phyloP scores from a whole-genome alignment of 2,797 vertebrate species.

The Artibeus jamaicensis region DNA sequence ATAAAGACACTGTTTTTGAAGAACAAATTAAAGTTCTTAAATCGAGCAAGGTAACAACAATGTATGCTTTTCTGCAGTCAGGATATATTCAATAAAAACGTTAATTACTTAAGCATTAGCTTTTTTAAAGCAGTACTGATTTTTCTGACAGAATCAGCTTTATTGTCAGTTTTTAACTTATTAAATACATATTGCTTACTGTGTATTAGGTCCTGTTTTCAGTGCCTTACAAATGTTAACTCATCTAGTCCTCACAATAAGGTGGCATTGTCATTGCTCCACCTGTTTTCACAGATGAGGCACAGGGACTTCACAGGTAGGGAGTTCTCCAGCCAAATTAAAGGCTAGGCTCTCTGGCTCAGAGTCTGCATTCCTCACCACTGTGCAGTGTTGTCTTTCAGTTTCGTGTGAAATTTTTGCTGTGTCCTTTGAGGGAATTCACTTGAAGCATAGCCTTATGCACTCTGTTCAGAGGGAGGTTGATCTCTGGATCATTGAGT shows the following conservation, averaged over 20 bases:
- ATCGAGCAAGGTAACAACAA: slow-evolving; percentile 94
- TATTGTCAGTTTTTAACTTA: slow-evolving; percentile 30
- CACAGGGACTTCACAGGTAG: background rate
- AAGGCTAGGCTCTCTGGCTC: background rate
- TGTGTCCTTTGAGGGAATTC: background rate
- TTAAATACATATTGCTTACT: background rate
- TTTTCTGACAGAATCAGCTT: slow-evolving; percentile 29
- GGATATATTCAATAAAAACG: slow-evolving; percentile 26
- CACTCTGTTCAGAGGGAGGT: background rate
- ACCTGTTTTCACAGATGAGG: background rate
- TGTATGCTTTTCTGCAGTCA: slow-evolving; percentile 11
- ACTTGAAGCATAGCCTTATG: background rate
- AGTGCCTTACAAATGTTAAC: background rate
- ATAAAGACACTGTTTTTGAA: slow-evolving; percentile 98
- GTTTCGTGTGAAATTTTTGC: background rate
- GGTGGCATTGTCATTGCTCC: background rate
- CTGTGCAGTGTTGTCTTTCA: background rate
- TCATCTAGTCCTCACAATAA: background rate
- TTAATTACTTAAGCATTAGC: background rate
- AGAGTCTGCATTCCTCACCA: background rate
- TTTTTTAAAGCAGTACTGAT: slow-evolving; percentile 22
- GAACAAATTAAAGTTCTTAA: slow-evolving; percentile 98
- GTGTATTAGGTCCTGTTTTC: background rate
- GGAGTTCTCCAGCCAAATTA: background rate
- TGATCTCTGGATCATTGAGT: background rate